These are phyloP conservation scores for Monopis laevigella DNA, from an alignment of 2,888 invertebrate genomes.

Conservation along the genomic window DNA sequence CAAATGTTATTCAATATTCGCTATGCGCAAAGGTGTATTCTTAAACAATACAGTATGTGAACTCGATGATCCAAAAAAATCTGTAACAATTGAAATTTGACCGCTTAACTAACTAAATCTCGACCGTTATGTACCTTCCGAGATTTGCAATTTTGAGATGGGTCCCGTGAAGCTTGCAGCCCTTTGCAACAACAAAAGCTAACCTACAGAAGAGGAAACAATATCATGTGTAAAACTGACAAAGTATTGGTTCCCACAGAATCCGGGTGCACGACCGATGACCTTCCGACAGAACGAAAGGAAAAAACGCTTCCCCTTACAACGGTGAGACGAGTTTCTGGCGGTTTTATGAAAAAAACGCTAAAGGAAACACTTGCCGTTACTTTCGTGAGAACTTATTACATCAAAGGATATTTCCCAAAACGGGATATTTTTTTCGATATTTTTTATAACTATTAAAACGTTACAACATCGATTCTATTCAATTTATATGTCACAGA, in stretches of 20 bases:
- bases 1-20: too few species aligned
- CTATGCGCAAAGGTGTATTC: not conserved
- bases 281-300: conserved; percentile 8
- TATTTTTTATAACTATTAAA: too few species aligned
- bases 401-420: conserved; percentile 9
- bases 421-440: conserved; percentile 1
- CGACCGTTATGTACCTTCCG: conserved; percentile 1
- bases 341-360: conserved; percentile 10
- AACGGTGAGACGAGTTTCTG: conserved; percentile 12
- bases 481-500: too few species aligned
- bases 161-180: conserved; percentile 3
- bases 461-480: not conserved
- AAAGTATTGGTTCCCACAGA: conserved; percentile 7
- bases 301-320: conserved; percentile 12
- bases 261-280: conserved; percentile 13
- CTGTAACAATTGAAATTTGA: too few species aligned
- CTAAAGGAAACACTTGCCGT: conserved; percentile 12
- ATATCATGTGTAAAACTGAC: conserved; percentile 9
- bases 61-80: too few species aligned
- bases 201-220: conserved; percentile 11
- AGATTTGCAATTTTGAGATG: conserved; percentile 1
- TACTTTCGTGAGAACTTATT: conserved; percentile 6
- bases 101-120: not conserved
- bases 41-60: too few species aligned
- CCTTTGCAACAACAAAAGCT: conserved; percentile 6